These are phyloP conservation scores for Nezara viridula DNA, from an alignment of 2,888 invertebrate genomes.

Conservation along the genomic window DNA sequence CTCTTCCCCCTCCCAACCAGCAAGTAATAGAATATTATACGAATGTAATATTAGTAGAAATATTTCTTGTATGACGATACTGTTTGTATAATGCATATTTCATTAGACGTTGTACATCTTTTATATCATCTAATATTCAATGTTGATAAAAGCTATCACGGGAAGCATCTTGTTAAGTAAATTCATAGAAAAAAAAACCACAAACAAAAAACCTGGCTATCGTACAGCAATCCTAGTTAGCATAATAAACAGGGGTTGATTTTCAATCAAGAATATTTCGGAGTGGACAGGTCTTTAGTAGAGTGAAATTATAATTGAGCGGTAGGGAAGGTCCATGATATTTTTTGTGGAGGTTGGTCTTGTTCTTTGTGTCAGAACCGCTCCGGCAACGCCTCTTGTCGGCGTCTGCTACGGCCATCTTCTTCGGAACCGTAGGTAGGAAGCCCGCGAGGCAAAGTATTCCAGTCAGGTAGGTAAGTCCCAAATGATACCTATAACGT, in stretches of 20 bases:
- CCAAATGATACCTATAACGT: background rate
- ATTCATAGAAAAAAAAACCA: background rate
- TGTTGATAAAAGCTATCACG: background rate
- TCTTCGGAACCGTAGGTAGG: background rate
- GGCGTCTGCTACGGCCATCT: background rate
- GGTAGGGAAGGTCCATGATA: background rate
- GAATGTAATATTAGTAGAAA: too few relatives aligned
- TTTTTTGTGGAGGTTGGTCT: background rate
- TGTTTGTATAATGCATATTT: too few relatives aligned
- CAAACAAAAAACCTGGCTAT: background rate
- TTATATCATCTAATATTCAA: background rate
- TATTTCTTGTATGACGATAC: too few relatives aligned
- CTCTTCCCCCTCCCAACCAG: too few relatives aligned
- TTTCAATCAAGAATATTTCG: constrained; percentile 25
- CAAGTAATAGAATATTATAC: too few relatives aligned
- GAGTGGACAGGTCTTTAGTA: background rate
- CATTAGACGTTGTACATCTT: background rate
- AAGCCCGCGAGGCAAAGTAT: background rate
- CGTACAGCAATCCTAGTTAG: constrained; percentile 14
- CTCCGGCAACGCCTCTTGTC: background rate
- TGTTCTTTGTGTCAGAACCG: background rate
- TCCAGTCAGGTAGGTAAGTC: background rate
- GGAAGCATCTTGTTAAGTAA: background rate
- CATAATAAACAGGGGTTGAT: constrained; percentile 31
- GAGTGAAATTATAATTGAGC: constrained; percentile 27